A percentile compares a stretch with the other conserved stretches of the same genome.
Conservation (phyloP, 2,888 invertebrate genomes). For the Chrysomela aeneicollis region DNA sequence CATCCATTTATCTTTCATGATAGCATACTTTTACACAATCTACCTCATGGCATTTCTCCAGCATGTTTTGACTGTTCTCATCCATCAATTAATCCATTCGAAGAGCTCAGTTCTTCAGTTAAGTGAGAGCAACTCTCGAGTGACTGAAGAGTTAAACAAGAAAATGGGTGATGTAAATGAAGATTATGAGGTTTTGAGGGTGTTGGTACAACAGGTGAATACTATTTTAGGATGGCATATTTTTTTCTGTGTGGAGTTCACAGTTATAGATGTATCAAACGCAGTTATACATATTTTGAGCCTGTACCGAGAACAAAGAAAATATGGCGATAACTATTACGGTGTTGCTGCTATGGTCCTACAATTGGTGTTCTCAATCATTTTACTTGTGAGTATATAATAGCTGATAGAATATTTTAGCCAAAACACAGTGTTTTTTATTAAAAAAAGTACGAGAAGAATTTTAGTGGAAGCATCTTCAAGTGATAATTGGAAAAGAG, state of each 20-base stretch:
- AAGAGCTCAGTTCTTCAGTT: neutral
- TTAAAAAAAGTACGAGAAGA: no score
- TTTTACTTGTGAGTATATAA: neutral
- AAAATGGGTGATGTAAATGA: neutral
- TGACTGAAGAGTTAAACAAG: neutral
- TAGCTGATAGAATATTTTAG: no score
- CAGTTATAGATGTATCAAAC: neutral
- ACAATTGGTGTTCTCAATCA: neutral
- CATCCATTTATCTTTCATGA: neutral
- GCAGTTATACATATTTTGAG: neutral
- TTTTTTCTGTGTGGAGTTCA: conserved; percentile 6
- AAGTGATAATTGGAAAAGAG: no score
- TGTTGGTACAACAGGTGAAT: neutral
- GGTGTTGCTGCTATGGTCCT: neutral
- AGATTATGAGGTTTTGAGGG: neutral
- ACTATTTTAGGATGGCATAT: neutral
- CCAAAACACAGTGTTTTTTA: no score
- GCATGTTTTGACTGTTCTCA: neutral
- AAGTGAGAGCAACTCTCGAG: neutral
- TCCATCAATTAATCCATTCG: neutral
- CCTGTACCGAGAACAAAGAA: neutral
- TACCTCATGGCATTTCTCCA: neutral
- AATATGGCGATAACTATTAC: neutral
- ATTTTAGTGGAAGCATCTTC: no score
- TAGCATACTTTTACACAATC: neutral